Conservation (phyloP, 2,113 vertebrate genomes). For the Colinus virginianus region DNA sequence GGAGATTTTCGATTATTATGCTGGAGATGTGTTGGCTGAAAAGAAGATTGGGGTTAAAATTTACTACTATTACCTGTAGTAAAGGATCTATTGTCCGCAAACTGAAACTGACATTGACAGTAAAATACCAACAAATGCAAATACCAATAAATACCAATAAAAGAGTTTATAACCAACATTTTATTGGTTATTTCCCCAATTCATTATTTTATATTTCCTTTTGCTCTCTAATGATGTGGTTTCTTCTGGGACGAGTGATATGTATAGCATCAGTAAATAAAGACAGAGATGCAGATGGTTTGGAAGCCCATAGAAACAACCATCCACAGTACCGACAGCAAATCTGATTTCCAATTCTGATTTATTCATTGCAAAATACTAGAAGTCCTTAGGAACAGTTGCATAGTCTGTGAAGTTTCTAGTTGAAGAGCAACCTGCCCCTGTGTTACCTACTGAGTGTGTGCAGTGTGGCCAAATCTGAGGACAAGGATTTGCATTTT, state of each 20-base stretch:
- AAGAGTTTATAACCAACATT: not conserved
- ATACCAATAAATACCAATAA: not conserved
- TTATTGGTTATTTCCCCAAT: slow-evolving; percentile 20
- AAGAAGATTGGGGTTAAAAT: not conserved
- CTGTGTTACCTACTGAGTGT: not conserved
- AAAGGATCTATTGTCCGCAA: not conserved
- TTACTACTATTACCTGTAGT: not conserved
- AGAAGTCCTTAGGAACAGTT: not conserved
- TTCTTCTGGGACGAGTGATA: slow-evolving; percentile 12
- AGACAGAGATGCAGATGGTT: not conserved
- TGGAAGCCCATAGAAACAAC: not conserved
- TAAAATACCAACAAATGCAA: not conserved
- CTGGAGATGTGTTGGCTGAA: not conserved
- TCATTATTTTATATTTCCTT: slow-evolving; percentile 12
- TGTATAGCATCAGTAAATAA: not conserved
- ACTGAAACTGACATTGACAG: not conserved
- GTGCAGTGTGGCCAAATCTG: not conserved
- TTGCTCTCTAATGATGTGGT: not conserved
- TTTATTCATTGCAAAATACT: not conserved
- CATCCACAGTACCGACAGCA: not conserved
- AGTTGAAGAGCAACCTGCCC: not conserved
- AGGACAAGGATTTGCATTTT: not conserved
- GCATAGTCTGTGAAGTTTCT: not conserved
- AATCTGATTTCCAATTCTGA: slow-evolving; percentile 27
- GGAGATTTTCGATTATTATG: not conserved